phyloP scores from a whole-genome alignment of 2,797 vertebrate genomes.

The Myiothlypis chrysogaster region DNA sequence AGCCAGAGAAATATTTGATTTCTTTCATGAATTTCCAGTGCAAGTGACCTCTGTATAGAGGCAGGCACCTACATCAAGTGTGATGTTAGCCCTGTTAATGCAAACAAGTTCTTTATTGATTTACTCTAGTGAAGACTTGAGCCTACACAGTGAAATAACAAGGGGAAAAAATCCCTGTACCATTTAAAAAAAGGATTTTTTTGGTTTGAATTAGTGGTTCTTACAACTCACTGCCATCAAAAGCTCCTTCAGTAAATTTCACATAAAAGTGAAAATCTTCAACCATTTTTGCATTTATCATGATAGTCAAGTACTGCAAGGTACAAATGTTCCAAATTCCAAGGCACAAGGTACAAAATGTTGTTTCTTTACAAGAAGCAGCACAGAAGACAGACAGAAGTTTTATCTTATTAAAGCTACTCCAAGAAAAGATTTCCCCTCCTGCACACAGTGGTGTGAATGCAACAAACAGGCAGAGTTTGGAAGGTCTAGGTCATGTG shows the following conservation, averaged over 20 bases:
- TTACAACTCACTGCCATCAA: neutral
- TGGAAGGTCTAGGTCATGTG: neutral
- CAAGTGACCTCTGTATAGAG: constrained; percentile 73
- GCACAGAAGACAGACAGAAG: neutral
- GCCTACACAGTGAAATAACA: constrained; percentile 17
- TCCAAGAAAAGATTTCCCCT: neutral
- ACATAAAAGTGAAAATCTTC: neutral
- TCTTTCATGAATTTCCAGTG: constrained; percentile 70
- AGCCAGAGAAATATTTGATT: constrained; percentile 62
- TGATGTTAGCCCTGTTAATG: constrained; percentile 73
- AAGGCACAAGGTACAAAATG: neutral
- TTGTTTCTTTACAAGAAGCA: neutral
- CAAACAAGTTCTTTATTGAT: constrained; percentile 79
- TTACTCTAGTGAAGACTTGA: constrained; percentile 49
- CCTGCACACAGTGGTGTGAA: neutral
- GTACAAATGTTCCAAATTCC: neutral
- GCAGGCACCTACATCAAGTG: constrained; percentile 70
- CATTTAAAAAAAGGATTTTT: neutral
- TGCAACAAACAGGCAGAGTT: neutral
- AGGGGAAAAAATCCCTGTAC: neutral
- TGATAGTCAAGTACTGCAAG: neutral
- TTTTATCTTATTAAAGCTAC: neutral
- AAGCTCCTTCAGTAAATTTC: neutral
- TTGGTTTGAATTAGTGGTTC: neutral
- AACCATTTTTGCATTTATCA: neutral